Evolutionary conservation across 2,113 vertebrate genomes (phyloP).

Genomic region (Turnix velox): DNA sequence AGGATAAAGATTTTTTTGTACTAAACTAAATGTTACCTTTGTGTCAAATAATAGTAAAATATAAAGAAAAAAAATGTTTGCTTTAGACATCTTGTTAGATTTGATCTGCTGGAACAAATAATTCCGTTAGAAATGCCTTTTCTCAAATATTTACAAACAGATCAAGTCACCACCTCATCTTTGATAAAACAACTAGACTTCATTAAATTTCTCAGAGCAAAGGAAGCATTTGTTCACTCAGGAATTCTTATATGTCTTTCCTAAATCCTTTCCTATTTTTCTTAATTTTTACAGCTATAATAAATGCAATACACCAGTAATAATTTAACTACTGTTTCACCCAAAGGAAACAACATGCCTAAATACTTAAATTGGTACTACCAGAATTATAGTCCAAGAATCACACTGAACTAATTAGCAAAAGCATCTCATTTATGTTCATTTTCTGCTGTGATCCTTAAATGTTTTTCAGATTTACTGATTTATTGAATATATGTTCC

Average conservation of each 20-base stretch:
- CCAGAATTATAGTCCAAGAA: background rate
- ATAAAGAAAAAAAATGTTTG: background rate
- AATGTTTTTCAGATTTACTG: background rate
- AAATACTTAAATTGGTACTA: background rate
- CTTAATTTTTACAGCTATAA: background rate
- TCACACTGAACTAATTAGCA: conserved; percentile 14
- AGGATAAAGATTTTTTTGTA: background rate
- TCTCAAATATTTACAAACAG: background rate
- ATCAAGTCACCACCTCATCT: background rate
- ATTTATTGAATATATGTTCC: background rate
- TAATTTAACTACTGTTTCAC: background rate
- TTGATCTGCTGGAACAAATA: background rate
- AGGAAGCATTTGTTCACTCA: background rate
- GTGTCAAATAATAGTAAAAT: background rate
- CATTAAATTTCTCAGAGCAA: background rate
- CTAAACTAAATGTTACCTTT: background rate
- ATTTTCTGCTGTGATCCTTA: conserved; percentile 1
- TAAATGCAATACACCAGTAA: background rate
- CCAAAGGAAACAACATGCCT: background rate
- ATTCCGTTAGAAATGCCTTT: background rate
- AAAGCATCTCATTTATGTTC: background rate
- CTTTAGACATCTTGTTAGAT: background rate
- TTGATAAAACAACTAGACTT: background rate
- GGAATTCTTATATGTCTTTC: background rate
- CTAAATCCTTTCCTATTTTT: conserved; percentile 1